phyloP scores from a whole-genome alignment of 2,113 vertebrate species.

The Pao palembangensis region DNA sequence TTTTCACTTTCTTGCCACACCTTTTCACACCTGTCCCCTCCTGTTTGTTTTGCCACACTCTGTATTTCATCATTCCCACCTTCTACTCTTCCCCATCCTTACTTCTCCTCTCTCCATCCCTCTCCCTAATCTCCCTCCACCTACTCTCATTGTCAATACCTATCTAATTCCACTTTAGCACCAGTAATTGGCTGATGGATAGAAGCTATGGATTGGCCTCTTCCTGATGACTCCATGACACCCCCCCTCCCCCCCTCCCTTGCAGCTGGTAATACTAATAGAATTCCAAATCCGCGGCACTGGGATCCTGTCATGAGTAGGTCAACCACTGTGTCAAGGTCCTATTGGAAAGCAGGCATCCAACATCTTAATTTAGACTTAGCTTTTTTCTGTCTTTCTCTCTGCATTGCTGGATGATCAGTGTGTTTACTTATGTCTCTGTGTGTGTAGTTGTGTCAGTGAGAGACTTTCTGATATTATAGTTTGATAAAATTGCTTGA shows the following conservation, averaged over 20 bases:
- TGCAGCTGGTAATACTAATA: slow-evolving; percentile 98
- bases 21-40: background rate
- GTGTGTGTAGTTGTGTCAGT: slow-evolving; percentile 17
- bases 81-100: slow-evolving; percentile 47
- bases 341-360: slow-evolving; percentile 98
- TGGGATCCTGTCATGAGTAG: slow-evolving; percentile 96
- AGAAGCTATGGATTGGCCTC: slow-evolving; percentile 99
- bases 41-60: slow-evolving; percentile 7
- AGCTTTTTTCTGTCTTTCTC: slow-evolving; percentile 60
- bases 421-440: slow-evolving; percentile 25
- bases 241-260: slow-evolving; percentile 77
- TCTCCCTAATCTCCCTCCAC: slow-evolving; percentile 84
- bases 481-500: background rate
- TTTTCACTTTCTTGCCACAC: background rate
- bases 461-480: background rate
- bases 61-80: background rate
- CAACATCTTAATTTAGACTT: slow-evolving; percentile 99
- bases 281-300: slow-evolving; percentile 97
- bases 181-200: slow-evolving; percentile 99
- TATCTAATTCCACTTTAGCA: slow-evolving; percentile 99
- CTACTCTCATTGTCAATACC: slow-evolving; percentile 97
- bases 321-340: slow-evolving; percentile 99
- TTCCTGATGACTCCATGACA: slow-evolving; percentile 99
- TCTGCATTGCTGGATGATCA: slow-evolving; percentile 39
- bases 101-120: slow-evolving; percentile 52